Conservation (phyloP, 2,888 invertebrate genomes). For the Epirrhoe alternata region DNA sequence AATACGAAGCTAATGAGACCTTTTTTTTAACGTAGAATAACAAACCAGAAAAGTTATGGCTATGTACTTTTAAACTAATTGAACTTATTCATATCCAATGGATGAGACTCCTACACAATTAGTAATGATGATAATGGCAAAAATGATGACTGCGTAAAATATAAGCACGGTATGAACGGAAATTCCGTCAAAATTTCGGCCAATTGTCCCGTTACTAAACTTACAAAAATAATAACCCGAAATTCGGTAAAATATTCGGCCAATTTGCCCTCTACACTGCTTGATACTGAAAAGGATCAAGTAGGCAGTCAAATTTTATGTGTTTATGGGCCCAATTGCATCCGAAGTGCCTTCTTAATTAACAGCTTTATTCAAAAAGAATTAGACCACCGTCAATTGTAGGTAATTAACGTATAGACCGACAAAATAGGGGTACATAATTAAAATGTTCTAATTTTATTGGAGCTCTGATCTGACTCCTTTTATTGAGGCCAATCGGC, state of each 20-base stretch:
- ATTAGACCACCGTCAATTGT: constrained; percentile 74
- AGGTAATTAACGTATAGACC: constrained; percentile 65
- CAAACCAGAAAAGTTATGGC: too few relatives aligned
- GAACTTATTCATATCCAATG: too few relatives aligned
- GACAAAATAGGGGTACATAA: constrained; percentile 81
- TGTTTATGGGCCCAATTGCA: constrained; percentile 74
- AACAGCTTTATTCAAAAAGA: constrained; percentile 82
- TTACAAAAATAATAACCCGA: neutral
- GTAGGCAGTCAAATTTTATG: constrained; percentile 77
- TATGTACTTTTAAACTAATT: too few relatives aligned
- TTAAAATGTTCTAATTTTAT: constrained; percentile 85
- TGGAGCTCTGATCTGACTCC: constrained; percentile 54
- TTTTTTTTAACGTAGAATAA: neutral
- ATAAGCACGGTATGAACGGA: too few relatives aligned
- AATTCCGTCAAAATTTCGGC: too few relatives aligned
- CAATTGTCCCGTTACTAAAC: too few relatives aligned
- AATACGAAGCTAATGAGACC: neutral
- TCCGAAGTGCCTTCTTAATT: constrained; percentile 70
- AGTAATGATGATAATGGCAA: too few relatives aligned
- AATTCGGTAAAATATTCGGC: constrained; percentile 16
- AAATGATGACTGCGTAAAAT: too few relatives aligned
- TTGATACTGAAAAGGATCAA: constrained; percentile 60
- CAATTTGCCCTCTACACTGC: constrained; percentile 11
- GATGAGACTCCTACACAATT: too few relatives aligned
- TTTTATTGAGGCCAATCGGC: constrained; percentile 68